Base-by-base conservation (phyloP, 2,113 vertebrate genomes). In the Triplophysa siluroides region DNA sequence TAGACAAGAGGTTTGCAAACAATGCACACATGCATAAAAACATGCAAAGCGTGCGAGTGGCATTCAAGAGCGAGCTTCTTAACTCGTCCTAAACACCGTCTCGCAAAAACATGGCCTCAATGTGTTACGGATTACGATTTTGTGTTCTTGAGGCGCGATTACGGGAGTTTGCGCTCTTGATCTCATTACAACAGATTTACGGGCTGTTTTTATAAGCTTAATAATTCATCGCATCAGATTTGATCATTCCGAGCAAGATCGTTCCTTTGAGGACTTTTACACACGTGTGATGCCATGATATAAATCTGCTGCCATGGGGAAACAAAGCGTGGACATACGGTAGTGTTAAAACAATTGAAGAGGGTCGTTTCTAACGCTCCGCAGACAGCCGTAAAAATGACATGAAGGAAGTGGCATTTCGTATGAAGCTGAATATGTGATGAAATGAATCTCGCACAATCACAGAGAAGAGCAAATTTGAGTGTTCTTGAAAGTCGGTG, bases 171-270 rank as follows among this genome's bases (percentile, higher is more conserved):
- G 73, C 11, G 76, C 26, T 81, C 72, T 75, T 79, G 76, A 81
- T 80, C 85, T 72, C 83, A 58, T 82, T 87, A 88, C 64, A 87
- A 84, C 84, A 76, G 78, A 85, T 87, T 90, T 86, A 80, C 83
- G 10, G 84, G 67, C 84, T 87, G 82, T 90, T 90, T 52, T 91
- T 88, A 86, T 80, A 80, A 85, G 83, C 88, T 89, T 90, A 92
- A 92, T 92, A 91, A 91, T 91, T 88, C 90, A 92, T 88, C 83
- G 88, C 86, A 87, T 86, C 89, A 86, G 88, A 82, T 81, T 87
- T 81, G 81, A 89, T 87, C 61, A 63, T 75, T 75, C 73, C 60
- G 16, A 50, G 58, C 23, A 75, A 80, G 84, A 88, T 83, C 80
- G 84, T 87, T 84, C 87, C 88, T 90, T 89, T 90, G 87, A 87